Percentiles rank a stretch among this genome's conserved stretches.
These are phyloP conservation scores for Fragum whitleyi DNA, from an alignment of 2,888 invertebrate genomes.

Conservation along the genomic window DNA sequence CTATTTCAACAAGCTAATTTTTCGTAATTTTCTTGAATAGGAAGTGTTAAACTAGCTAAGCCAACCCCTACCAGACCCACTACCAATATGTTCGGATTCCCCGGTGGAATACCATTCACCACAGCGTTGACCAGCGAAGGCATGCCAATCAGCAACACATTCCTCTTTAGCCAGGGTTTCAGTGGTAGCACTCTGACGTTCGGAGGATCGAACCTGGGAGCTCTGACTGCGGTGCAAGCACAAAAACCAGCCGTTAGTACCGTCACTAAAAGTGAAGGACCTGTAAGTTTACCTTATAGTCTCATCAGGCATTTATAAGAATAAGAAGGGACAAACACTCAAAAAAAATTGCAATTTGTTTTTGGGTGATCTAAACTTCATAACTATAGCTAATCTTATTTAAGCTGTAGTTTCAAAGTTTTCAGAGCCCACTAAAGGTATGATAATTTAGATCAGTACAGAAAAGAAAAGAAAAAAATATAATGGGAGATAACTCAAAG, in stretches of 20 bases:
- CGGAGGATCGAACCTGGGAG: constrained; percentile 33
- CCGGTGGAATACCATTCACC: background rate
- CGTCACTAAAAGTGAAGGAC: background rate
- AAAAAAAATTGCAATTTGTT: too few relatives aligned
- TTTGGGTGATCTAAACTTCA: too few relatives aligned
- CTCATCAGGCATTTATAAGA: too few relatives aligned
- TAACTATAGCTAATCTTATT: too few relatives aligned
- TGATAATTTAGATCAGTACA: too few relatives aligned
- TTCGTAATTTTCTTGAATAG: background rate
- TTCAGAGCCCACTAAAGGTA: too few relatives aligned
- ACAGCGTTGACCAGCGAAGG: background rate
- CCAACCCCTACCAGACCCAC: constrained; percentile 1
- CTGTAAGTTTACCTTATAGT: background rate
- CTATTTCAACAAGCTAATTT: too few relatives aligned
- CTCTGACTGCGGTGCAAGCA: background rate
- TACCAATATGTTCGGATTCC: constrained; percentile 1
- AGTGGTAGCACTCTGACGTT: constrained; percentile 46
- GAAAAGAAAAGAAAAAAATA: too few relatives aligned
- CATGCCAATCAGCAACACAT: constrained; percentile 58
- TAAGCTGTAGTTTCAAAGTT: too few relatives aligned
- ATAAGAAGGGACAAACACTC: too few relatives aligned
- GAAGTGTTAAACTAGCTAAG: background rate
- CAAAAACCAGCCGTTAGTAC: constrained; percentile 12
- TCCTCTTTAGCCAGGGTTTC: constrained; percentile 53
- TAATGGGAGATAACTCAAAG: too few relatives aligned